These are phyloP conservation scores for Nephrotoma flavescens DNA, from an alignment of 2,888 invertebrate genomes.

Conservation along the genomic window DNA sequence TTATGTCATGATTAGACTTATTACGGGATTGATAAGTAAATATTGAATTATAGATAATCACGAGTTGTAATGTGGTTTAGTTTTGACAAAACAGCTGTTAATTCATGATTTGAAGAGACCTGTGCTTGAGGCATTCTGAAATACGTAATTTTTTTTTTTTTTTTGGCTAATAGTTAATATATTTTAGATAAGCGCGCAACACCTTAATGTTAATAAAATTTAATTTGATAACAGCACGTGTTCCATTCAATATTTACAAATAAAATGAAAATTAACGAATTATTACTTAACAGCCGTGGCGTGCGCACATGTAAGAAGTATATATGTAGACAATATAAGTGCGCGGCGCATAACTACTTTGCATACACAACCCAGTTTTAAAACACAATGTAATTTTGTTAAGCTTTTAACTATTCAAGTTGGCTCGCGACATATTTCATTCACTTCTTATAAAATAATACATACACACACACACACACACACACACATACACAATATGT, in stretches of 20 bases:
- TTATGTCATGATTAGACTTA: not conserved
- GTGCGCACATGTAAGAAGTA: not conserved
- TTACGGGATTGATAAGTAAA: not conserved
- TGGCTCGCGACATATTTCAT: not conserved
- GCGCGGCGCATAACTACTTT: not conserved
- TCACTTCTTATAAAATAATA: not conserved
- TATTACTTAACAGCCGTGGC: not conserved
- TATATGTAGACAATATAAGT: not conserved
- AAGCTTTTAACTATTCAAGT: not conserved
- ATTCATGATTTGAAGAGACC: too few relatives aligned
- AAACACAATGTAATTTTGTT: not conserved
- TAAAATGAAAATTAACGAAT: not conserved
- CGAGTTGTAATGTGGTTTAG: not conserved
- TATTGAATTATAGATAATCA: not conserved
- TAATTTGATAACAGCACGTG: not conserved
- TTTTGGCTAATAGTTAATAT: not conserved
- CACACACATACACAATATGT: not conserved
- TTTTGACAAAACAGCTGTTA: not conserved
- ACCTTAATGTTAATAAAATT: not conserved
- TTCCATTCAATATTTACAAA: not conserved
- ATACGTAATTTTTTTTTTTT: not conserved
- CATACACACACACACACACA: not conserved
- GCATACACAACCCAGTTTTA: not conserved
- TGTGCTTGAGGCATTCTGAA: too few relatives aligned
- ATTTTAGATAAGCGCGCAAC: not conserved